These are phyloP conservation scores for Poeciliopsis presidionis DNA, from an alignment of 2,797 vertebrate species.

Conservation along the genomic window DNA sequence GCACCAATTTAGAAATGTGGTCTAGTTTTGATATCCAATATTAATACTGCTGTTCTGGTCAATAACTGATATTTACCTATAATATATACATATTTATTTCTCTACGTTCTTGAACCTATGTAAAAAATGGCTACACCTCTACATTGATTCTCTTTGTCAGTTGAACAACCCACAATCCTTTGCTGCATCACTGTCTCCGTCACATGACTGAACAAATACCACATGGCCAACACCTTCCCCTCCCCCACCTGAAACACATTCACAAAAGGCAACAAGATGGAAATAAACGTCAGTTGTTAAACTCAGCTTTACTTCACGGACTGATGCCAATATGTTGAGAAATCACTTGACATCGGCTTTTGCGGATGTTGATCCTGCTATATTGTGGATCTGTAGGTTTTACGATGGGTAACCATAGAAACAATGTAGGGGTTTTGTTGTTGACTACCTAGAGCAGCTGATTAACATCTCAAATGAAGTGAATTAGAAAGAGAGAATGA, in stretches of 20 bases:
- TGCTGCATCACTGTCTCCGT: background rate
- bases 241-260: background rate
- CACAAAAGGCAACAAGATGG: background rate
- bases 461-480: background rate
- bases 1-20: background rate
- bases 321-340: background rate
- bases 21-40: background rate
- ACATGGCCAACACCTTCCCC: background rate
- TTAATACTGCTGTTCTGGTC: background rate
- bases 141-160: background rate
- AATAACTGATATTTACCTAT: background rate
- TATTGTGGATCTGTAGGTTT: too few relatives aligned
- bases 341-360: background rate
- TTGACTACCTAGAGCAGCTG: background rate
- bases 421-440: background rate
- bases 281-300: background rate
- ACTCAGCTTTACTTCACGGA: background rate
- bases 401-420: background rate
- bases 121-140: background rate
- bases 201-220: background rate
- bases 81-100: background rate
- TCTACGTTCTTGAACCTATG: background rate
- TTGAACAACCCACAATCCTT: background rate
- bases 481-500: background rate
- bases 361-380: background rate